phyloP scores from a whole-genome alignment of 2,113 vertebrate genomes.

The Oryzias javanicus region DNA sequence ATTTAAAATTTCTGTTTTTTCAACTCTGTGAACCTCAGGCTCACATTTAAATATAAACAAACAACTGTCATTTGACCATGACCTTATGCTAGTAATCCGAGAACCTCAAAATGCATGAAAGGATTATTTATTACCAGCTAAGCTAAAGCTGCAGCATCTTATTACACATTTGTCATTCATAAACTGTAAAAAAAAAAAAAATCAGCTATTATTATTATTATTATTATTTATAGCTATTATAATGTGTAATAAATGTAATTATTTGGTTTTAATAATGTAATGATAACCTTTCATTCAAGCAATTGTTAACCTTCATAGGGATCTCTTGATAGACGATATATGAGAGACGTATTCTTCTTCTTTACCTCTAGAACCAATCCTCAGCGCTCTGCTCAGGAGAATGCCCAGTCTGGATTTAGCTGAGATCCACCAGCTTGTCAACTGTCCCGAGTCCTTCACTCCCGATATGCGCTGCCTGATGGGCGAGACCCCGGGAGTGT shows the following conservation, averaged over 20 bases:
- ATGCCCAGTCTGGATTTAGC: conserved; percentile 87
- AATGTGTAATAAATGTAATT: too few relatives aligned
- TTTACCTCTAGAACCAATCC: conserved; percentile 82
- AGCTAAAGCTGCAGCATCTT: not conserved
- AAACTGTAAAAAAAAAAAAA: too few relatives aligned
- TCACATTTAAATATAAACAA: not conserved
- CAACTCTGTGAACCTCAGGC: not conserved
- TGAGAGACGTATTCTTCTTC: not conserved
- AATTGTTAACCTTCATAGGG: not conserved
- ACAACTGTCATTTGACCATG: conserved; percentile 31
- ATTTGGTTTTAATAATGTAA: too few relatives aligned
- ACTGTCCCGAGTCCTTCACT: conserved; percentile 95
- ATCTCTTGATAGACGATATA: not conserved
- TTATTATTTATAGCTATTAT: not conserved
- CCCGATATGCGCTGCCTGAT: conserved; percentile 95
- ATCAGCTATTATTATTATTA: too few relatives aligned
- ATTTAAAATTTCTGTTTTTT: not conserved
- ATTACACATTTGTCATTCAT: not conserved
- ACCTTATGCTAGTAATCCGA: conserved; percentile 30
- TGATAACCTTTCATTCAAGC: too few relatives aligned
- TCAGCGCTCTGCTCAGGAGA: conserved; percentile 86
- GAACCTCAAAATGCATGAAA: conserved; percentile 1
- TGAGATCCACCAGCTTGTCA: conserved; percentile 93
- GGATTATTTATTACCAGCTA: conserved; percentile 11
- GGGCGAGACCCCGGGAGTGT: conserved; percentile 86